Base-by-base conservation (phyloP, 92 coral and sea anemone genomes). In the Epizoanthus illoricatus region DNA sequence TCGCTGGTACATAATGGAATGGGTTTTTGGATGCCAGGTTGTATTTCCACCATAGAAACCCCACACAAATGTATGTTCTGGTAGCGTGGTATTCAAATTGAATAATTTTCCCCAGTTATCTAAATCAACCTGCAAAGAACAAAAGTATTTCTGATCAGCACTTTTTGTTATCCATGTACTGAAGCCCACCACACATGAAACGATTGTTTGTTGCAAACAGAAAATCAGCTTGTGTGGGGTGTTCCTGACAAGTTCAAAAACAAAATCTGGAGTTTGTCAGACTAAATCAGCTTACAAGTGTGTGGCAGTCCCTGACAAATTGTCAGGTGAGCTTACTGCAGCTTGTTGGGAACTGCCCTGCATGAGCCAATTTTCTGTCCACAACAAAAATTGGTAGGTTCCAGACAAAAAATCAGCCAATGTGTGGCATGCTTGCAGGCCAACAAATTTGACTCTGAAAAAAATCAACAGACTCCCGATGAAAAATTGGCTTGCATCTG, bases 31-130 rank as follows among this genome's bases (percentile, higher is more conserved):
- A 4, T 13, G 23, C 81, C 80, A 69, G 19, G 19, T 3, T 2
- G 75, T 67, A 1, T 75, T 2, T 7, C 89, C 91, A 18, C 95
- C 92, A 20, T 83, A 81, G 57, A 92, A 92, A 8, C 87, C 90
- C 95, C 92, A 92, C 69, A 92, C 92, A 73, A 92, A 92, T 9
- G 91, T 81, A 0, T 79, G 68, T 0, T 61, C 82, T 12, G 92
- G 76, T 47, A 92, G 81, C 7, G 70, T 68, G n/a, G 82, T 67
- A 19, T 86, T 80, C 57, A 88, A 67, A 23, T 80, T 69, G 18
- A 86, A 84, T 71, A 92, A 71, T 58, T 65, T 84, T 69, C 57
- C 57, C 95, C 95, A 92, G 85, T 92, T 92, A 49, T 92, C 95
- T 45, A 92, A 28, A 52, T 92, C 95, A 74, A 92, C 84, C 91